Conservation (phyloP, 2,797 vertebrate species). For the Intellagama lesueurii region DNA sequence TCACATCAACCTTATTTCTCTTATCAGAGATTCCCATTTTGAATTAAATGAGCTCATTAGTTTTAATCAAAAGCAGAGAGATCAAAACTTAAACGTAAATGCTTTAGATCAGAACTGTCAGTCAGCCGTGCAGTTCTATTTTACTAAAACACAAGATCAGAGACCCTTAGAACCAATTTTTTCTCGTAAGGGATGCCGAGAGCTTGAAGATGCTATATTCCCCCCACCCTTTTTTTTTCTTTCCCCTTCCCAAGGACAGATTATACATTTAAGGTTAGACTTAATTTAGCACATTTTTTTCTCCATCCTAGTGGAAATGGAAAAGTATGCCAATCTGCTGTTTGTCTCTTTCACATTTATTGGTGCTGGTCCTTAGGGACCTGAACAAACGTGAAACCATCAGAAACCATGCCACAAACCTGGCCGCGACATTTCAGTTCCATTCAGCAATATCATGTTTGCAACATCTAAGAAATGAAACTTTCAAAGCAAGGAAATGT, state of each 20-base stretch:
- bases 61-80: constrained; percentile 96
- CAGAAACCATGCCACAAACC: constrained; percentile 68
- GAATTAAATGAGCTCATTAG: constrained; percentile 97
- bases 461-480: constrained; percentile 65
- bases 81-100: constrained; percentile 96
- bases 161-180: constrained; percentile 88
- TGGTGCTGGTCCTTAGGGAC: constrained; percentile 76
- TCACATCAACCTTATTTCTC: constrained; percentile 97
- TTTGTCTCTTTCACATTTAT: constrained; percentile 76
- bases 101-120: constrained; percentile 96
- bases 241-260: constrained; percentile 80
- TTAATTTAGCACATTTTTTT: constrained; percentile 78
- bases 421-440: constrained; percentile 70
- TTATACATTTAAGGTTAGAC: constrained; percentile 87
- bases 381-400: constrained; percentile 70
- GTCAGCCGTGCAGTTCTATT: constrained; percentile 91
- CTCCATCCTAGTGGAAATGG: constrained; percentile 76
- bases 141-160: constrained; percentile 93
- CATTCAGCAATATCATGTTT: constrained; percentile 68
- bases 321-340: constrained; percentile 73
- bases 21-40: constrained; percentile 96
- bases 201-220: constrained; percentile 82
- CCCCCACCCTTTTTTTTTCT: constrained; percentile 31
- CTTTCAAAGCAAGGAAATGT: constrained; percentile 52
- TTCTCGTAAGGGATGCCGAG: constrained; percentile 83